These are phyloP conservation scores for Podarcis siculus DNA, from an alignment of 2,797 vertebrate species.

Conservation along the genomic window DNA sequence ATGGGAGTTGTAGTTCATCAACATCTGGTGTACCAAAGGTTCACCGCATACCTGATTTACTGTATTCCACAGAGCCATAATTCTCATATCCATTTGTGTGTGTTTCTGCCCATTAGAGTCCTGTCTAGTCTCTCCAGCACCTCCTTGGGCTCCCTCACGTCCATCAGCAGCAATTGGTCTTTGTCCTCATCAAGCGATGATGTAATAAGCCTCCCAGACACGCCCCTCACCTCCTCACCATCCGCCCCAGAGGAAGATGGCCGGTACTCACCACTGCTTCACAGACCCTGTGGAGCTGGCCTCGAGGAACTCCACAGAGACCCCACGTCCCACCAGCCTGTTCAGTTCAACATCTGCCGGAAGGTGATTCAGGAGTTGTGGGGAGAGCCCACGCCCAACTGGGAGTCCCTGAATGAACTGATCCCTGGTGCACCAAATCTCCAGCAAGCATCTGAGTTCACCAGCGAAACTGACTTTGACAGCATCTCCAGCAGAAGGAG, in stretches of 20 bases:
- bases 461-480: not conserved
- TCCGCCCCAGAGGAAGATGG: not conserved
- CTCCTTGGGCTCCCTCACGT: not conserved
- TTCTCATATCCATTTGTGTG: not conserved
- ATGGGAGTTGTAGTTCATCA: too few relatives aligned
- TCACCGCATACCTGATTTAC: too few relatives aligned
- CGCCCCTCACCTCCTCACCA: not conserved
- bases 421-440: not conserved
- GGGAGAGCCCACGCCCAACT: not conserved
- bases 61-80: too few relatives aligned
- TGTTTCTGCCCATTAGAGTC: not conserved
- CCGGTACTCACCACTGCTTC: not conserved
- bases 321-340: not conserved
- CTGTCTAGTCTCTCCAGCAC: not conserved
- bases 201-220: not conserved
- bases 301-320: not conserved
- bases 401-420: not conserved
- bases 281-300: not conserved
- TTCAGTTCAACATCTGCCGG: not conserved
- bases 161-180: not conserved
- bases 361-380: not conserved
- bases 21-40: too few relatives aligned
- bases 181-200: not conserved
- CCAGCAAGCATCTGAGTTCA: not conserved
- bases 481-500: not conserved